A percentile compares a stretch with the other conserved stretches of the same genome.
Evolutionary conservation across 2,113 vertebrate species (phyloP).

Genomic region (Salvelinus alpinus): DNA sequence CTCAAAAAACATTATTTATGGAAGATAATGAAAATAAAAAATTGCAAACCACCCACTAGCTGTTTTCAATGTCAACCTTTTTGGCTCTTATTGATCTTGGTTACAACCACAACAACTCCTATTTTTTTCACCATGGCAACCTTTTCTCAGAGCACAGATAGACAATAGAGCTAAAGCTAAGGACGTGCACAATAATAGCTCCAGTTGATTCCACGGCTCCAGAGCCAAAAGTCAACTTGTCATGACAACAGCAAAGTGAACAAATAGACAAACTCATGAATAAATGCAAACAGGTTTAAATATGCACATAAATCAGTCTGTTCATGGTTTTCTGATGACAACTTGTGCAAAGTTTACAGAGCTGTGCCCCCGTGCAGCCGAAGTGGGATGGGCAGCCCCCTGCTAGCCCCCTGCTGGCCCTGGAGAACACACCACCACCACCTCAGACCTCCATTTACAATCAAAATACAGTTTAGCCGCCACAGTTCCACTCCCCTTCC

Average conservation of each 20-base stretch:
- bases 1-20: too few species aligned
- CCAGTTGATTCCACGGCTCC: constrained; percentile 32
- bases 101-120: not conserved
- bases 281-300: constrained; percentile 26
- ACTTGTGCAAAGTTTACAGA: constrained; percentile 31
- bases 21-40: too few species aligned
- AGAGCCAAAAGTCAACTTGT: constrained; percentile 38
- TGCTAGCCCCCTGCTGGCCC: constrained; percentile 34
- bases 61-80: too few species aligned
- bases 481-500: constrained; percentile 40
- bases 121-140: not conserved
- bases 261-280: constrained; percentile 39
- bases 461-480: constrained; percentile 52
- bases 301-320: constrained; percentile 48
- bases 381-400: constrained; percentile 14
- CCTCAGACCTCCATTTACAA: constrained; percentile 37
- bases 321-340: constrained; percentile 26
- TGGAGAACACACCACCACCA: constrained; percentile 27
- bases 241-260: constrained; percentile 33
- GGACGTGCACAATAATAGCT: constrained; percentile 13
- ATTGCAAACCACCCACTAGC: too few species aligned
- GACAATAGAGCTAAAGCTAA: not conserved
- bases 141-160: not conserved
- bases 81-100: not conserved
- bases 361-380: constrained; percentile 22